Base-by-base conservation (phyloP, 2,888 invertebrate genomes). In the Drosophila subquinaria region DNA sequence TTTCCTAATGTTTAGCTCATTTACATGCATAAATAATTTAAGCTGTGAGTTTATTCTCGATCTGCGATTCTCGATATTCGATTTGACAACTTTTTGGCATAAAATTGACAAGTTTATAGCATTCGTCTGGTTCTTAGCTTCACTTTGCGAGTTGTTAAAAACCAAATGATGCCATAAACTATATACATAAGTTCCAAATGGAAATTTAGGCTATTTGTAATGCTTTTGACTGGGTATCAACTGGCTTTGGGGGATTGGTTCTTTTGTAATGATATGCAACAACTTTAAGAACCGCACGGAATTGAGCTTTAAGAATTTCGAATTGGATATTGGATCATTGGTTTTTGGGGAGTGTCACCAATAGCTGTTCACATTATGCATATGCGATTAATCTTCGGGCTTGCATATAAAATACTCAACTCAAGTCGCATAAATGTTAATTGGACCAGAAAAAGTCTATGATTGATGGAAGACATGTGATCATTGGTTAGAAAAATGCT, bases 21-120 rank as follows among this genome's bases (percentile, higher is more conserved):
- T 83, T 77, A 73, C 76, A 73, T 72, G 66, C 78, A 81, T 76
- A 76, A 70, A 73, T 73, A 67, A 88, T 78, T 86, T 75, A 55
- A 56, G 57, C 53, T 47, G 23, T 40, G 36, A 33, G 30, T 38
- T 51, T 50, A 45, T 60, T 40, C 5, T 56, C 13, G n/a, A 3
- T 45, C 30, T 59, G 15, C 13, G 40, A 23, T 43, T 60, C 23
- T 15, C 42, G 33, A 11, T 64, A 45, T 45, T 66, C 27, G 38
- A 42, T 71, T 23, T 59, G 69, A 35, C 38, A 59, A 30, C 36
- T 63, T 68, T 60, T 64, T 55, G 48, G 45, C 84, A 87, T 81
- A 65, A 89, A 89, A 87, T 87, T 70, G 20, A 74, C 50, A 72
- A 69, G 85, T 75, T 82, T 83, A 82, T 79, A 62, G 68, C 77